Evolutionary conservation across 2,797 vertebrate species (phyloP).

Genomic region (Cryptoprocta ferox): DNA sequence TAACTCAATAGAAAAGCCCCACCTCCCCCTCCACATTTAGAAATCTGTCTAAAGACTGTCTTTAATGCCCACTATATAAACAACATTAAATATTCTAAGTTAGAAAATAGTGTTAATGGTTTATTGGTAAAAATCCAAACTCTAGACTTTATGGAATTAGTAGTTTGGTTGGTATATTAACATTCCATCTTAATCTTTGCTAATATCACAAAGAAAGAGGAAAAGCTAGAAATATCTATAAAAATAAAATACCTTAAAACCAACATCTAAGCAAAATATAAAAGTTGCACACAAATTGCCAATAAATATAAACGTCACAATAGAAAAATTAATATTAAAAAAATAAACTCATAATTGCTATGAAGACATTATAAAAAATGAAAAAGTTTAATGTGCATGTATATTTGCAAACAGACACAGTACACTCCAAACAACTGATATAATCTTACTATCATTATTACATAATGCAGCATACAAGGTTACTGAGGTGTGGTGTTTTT

Average conservation of each 20-base stretch:
- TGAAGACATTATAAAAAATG: slow-evolving; percentile 90
- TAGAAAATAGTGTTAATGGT: slow-evolving; percentile 73
- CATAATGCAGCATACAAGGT: slow-evolving; percentile 95
- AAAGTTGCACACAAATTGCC: slow-evolving; percentile 80
- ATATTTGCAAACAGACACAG: slow-evolving; percentile 87
- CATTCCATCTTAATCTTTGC: slow-evolving; percentile 58
- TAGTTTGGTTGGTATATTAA: slow-evolving; percentile 73
- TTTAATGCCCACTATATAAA: slow-evolving; percentile 80
- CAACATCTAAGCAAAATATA: slow-evolving; percentile 80
- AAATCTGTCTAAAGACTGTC: slow-evolving; percentile 63
- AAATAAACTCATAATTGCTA: slow-evolving; percentile 87
- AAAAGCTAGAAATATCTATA: slow-evolving; percentile 73
- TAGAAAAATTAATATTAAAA: slow-evolving; percentile 91
- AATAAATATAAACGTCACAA: slow-evolving; percentile 92
- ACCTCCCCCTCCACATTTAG: slow-evolving; percentile 51
- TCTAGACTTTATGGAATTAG: slow-evolving; percentile 63
- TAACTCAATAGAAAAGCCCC: slow-evolving; percentile 46
- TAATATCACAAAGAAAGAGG: slow-evolving; percentile 69
- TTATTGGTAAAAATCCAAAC: slow-evolving; percentile 77
- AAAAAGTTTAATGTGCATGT: slow-evolving; percentile 88
- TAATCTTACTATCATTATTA: slow-evolving; percentile 91
- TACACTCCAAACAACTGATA: slow-evolving; percentile 91
- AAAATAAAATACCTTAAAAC: slow-evolving; percentile 81
- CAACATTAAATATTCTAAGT: slow-evolving; percentile 78
- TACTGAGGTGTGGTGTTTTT: slow-evolving; percentile 94